Percentiles rank a stretch among this genome's conserved stretches.
Evolutionary conservation across 37 sponge, comb jelly and placozoan species (phyloP).

Genomic region (Hexactinellida sp.): DNA sequence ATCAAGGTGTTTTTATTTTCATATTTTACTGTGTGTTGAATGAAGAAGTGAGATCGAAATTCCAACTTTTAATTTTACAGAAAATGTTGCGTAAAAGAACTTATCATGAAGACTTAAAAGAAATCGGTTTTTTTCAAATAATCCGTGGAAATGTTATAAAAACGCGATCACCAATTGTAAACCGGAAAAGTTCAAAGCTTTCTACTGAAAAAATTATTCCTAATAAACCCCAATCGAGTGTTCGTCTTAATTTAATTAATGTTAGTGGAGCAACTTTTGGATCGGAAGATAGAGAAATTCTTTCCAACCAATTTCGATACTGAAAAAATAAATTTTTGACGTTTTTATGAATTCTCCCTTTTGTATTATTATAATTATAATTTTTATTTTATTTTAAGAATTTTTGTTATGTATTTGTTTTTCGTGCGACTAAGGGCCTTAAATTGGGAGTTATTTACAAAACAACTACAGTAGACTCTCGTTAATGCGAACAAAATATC

Average conservation of each 20-base stretch:
- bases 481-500: too few relatives aligned
- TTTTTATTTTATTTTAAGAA: not conserved
- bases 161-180: not conserved
- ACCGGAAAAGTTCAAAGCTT: not conserved
- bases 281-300: not conserved
- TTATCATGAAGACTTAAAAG: not conserved
- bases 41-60: conserved; percentile 36
- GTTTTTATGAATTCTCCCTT: not conserved
- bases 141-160: not conserved
- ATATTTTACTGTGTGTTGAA: conserved; percentile 52
- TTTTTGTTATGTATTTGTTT: not conserved
- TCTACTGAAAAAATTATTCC: not conserved
- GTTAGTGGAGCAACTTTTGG: not conserved
- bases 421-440: too few relatives aligned
- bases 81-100: not conserved
- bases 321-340: not conserved
- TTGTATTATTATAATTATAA: not conserved
- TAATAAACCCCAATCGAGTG: not conserved
- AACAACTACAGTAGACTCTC: too few relatives aligned
- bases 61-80: not conserved
- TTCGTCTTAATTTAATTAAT: not conserved
- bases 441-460: too few relatives aligned
- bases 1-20: conserved; percentile 59
- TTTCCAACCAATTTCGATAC: not conserved
- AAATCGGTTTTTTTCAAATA: not conserved